These are phyloP conservation scores for Theristicus caerulescens DNA, from an alignment of 2,113 vertebrate species.

Conservation along the genomic window DNA sequence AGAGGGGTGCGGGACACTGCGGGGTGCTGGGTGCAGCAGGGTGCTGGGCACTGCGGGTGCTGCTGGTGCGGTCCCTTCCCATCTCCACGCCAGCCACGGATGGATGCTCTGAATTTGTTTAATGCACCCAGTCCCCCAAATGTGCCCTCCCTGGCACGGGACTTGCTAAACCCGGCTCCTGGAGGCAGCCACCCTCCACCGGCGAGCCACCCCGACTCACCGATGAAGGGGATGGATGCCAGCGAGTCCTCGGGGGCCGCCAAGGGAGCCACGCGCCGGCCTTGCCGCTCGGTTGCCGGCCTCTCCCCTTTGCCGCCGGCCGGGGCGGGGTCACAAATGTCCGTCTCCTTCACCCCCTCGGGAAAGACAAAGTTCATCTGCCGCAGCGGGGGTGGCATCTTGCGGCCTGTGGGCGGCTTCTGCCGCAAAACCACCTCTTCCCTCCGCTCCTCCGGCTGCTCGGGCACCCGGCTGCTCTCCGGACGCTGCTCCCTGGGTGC, in stretches of 20 bases:
- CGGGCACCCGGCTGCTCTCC: slow-evolving; percentile 9
- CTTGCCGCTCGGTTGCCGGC: slow-evolving; percentile 36
- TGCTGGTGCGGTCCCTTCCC: too few species aligned
- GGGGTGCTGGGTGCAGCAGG: not conserved
- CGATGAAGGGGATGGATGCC: slow-evolving; percentile 96
- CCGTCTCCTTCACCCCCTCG: slow-evolving; percentile 78
- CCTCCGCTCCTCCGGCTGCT: slow-evolving; percentile 61
- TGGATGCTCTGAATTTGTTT: rapidly evolving
- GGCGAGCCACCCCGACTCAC: slow-evolving; percentile 68
- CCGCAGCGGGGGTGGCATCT: slow-evolving; percentile 72
- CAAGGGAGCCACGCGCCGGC: slow-evolving; percentile 80
- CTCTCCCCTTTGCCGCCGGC: slow-evolving; percentile 45
- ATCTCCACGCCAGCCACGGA: rapidly evolving
- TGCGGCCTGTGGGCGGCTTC: slow-evolving; percentile 90
- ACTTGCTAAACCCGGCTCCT: rapidly evolving
- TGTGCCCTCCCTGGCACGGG: rapidly evolving
- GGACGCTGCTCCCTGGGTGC: slow-evolving; percentile 19
- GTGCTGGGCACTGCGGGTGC: rapidly evolving
- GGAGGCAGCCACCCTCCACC: rapidly evolving
- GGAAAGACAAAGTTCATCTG: slow-evolving; percentile 86
- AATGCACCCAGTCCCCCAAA: not conserved
- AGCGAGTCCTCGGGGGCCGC: slow-evolving; percentile 87
- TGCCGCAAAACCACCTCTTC: slow-evolving; percentile 90
- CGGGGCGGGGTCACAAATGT: slow-evolving; percentile 6
- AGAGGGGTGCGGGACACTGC: not conserved